A percentile compares a stretch with the other conserved stretches of the same genome.
Conservation (phyloP, 2,888 invertebrate genomes). For the Chirona hameri region DNA sequence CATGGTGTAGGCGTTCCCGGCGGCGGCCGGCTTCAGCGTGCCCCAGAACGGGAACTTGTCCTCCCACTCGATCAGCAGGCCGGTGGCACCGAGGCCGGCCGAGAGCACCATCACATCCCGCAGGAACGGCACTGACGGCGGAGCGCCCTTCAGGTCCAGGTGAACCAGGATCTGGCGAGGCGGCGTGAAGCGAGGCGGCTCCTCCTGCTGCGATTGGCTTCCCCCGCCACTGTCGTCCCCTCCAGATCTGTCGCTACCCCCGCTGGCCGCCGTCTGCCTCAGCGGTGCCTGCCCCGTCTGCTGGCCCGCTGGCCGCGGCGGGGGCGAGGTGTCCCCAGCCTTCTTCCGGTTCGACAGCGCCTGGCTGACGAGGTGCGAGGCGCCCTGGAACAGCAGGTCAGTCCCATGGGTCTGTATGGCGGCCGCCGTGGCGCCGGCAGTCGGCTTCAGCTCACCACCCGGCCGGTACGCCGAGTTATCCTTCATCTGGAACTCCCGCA, state of each 20-base stretch:
- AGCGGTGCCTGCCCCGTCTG: constrained; percentile 22
- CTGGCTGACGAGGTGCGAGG: neutral
- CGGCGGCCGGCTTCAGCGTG: constrained; percentile 44
- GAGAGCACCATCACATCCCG: constrained; percentile 60
- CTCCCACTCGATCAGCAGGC: constrained; percentile 58
- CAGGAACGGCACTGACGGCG: constrained; percentile 52
- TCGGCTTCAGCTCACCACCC: neutral
- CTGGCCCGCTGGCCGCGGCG: neutral
- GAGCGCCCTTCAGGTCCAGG: constrained; percentile 54
- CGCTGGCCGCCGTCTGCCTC: neutral
- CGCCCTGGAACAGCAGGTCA: neutral
- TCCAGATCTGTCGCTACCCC: constrained; percentile 5
- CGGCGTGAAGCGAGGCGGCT: neutral
- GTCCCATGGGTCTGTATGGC: neutral
- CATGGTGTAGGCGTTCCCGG: constrained; percentile 49
- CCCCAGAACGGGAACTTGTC: constrained; percentile 57
- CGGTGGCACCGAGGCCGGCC: constrained; percentile 57
- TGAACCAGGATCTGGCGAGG: constrained; percentile 47
- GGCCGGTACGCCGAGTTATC: neutral
- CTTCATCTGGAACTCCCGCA: neutral
- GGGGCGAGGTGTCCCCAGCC: too few relatives aligned
- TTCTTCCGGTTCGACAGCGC: too few relatives aligned
- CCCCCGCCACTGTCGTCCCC: neutral
- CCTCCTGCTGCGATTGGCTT: neutral
- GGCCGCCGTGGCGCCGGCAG: too few relatives aligned